These are phyloP conservation scores for Magallana ariakensis DNA, from an alignment of 1,140 invertebrate genomes.

Conservation along the genomic window DNA sequence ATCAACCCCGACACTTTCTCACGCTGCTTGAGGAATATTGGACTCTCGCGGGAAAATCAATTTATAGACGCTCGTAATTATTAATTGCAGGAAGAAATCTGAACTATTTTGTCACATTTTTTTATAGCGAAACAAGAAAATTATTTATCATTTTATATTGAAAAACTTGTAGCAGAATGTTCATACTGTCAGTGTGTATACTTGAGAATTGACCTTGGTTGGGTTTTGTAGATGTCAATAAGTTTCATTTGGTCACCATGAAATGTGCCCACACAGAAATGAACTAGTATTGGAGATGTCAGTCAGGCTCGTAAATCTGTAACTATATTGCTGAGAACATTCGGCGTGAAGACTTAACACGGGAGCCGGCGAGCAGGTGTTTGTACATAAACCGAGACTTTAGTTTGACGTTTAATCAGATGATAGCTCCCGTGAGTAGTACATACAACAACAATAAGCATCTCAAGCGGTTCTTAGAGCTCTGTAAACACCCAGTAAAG, in stretches of 20 bases:
- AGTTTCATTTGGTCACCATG: background rate
- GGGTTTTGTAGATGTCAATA: background rate
- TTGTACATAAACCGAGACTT: background rate
- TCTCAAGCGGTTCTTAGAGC: too few relatives aligned
- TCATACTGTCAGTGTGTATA: too few relatives aligned
- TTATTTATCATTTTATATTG: too few relatives aligned
- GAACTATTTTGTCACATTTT: too few relatives aligned
- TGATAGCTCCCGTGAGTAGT: background rate
- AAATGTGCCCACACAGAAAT: slow-evolving; percentile 7
- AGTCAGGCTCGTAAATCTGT: slow-evolving; percentile 15
- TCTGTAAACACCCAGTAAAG: too few relatives aligned
- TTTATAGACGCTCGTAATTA: too few relatives aligned
- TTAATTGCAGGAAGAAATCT: too few relatives aligned
- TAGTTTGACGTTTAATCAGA: slow-evolving; percentile 14
- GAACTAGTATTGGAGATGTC: slow-evolving; percentile 10
- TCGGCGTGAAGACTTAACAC: slow-evolving; percentile 3
- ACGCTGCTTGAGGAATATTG: background rate
- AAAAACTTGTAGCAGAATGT: too few relatives aligned
- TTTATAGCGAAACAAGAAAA: too few relatives aligned
- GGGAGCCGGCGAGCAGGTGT: background rate
- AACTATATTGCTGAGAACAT: slow-evolving; percentile 34
- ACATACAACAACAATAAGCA: background rate
- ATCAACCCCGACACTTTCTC: slow-evolving; percentile 33
- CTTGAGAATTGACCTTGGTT: background rate
- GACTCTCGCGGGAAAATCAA: too few relatives aligned